Percentiles rank a stretch among this genome's conserved stretches.
phyloP scores from a whole-genome alignment of 1,140 invertebrate species.

The Eriosoma lanigerum region DNA sequence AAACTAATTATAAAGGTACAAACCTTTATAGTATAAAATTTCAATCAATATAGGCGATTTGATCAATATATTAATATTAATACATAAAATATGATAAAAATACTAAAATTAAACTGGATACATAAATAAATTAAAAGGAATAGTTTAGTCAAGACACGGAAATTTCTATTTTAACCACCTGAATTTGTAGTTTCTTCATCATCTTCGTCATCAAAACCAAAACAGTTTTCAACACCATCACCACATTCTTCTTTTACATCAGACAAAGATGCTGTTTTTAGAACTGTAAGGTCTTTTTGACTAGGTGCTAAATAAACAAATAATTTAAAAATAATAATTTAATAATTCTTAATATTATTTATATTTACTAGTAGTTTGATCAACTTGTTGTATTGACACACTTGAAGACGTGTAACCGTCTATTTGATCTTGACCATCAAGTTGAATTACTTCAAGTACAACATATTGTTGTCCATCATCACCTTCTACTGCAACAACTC shows the following conservation, averaged over 20 bases:
- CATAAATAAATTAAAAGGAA: slow-evolving; percentile 28
- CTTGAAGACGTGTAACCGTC: slow-evolving; percentile 52
- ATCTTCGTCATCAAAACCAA: slow-evolving; percentile 77
- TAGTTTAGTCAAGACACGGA: not conserved
- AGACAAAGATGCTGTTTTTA: slow-evolving; percentile 40
- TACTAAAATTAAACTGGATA: slow-evolving; percentile 1
- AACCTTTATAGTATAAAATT: slow-evolving; percentile 3
- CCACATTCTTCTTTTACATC: slow-evolving; percentile 46
- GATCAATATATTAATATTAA: slow-evolving; percentile 19
- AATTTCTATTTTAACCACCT: slow-evolving; percentile 12
- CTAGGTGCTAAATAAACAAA: slow-evolving; percentile 21
- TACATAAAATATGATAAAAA: not conserved
- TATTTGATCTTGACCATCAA: slow-evolving; percentile 65
- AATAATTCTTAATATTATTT: not conserved
- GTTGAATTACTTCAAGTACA: slow-evolving; percentile 80
- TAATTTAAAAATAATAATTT: not conserved
- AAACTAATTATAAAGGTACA: not conserved
- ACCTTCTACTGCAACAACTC: slow-evolving; percentile 64
- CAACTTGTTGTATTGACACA: slow-evolving; percentile 54
- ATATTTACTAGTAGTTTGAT: slow-evolving; percentile 39
- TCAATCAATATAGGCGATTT: slow-evolving; percentile 12
- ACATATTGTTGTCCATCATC: slow-evolving; percentile 82
- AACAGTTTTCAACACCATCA: slow-evolving; percentile 71
- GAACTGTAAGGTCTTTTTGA: slow-evolving; percentile 41
- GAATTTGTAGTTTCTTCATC: slow-evolving; percentile 56